Evolutionary conservation across 2,797 vertebrate species (phyloP).

Genomic region (Caiman crocodilus): DNA sequence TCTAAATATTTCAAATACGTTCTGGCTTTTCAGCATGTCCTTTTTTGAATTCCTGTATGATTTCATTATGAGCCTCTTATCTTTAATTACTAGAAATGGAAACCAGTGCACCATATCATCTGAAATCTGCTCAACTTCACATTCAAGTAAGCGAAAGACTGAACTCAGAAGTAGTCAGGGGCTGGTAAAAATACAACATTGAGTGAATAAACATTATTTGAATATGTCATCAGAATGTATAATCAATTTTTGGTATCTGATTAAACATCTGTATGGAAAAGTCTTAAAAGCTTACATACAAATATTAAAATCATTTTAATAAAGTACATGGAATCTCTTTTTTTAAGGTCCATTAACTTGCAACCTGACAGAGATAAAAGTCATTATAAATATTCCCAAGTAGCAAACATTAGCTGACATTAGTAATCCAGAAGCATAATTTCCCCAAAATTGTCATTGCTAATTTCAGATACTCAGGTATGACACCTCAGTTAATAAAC

Average conservation of each 20-base stretch:
- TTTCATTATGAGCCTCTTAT: slow-evolving; percentile 35
- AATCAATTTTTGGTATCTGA: not conserved
- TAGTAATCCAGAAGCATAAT: not conserved
- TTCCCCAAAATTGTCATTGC: rapidly evolving
- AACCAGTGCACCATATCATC: not conserved
- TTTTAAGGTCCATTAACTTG: not conserved
- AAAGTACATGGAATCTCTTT: not conserved
- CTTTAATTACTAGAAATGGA: slow-evolving; percentile 10
- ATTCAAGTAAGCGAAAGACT: not conserved
- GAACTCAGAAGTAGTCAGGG: slow-evolving; percentile 14
- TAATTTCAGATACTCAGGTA: not conserved
- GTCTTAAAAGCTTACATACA: not conserved
- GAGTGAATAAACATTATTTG: not conserved
- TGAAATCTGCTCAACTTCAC: slow-evolving; percentile 25
- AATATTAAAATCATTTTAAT: not conserved
- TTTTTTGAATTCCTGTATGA: slow-evolving; percentile 37
- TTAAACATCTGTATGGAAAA: not conserved
- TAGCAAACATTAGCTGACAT: not conserved
- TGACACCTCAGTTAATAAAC: slow-evolving; percentile 3
- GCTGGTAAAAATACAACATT: slow-evolving; percentile 15
- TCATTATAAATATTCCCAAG: not conserved
- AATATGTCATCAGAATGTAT: slow-evolving; percentile 9
- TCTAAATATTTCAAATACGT: not conserved
- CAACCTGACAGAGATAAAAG: not conserved
- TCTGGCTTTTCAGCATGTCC: not conserved